A percentile compares a stretch with the other conserved stretches of the same genome.
These are phyloP conservation scores for Periplaneta americana DNA, from an alignment of 1,140 invertebrate genomes.

Conservation along the genomic window DNA sequence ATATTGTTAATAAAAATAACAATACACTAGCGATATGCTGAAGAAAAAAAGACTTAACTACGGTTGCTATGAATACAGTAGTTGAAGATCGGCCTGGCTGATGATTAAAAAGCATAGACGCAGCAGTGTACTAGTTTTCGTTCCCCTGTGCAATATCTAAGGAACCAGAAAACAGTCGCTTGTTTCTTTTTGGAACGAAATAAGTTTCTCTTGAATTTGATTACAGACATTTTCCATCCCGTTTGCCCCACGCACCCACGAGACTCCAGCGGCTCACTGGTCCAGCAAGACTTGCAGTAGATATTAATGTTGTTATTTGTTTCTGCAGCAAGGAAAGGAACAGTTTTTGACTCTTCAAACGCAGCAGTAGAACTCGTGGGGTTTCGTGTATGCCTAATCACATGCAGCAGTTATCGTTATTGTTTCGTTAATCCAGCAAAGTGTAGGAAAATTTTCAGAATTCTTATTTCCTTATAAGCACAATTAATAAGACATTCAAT, in stretches of 20 bases:
- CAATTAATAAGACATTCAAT: too few relatives aligned
- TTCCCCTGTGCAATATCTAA: not conserved
- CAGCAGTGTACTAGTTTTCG: not conserved
- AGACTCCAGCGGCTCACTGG: not conserved
- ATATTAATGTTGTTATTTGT: not conserved
- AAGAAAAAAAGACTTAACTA: too few relatives aligned
- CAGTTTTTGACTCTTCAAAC: not conserved
- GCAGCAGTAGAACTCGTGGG: not conserved
- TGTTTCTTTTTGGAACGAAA: not conserved
- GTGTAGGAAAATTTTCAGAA: too few relatives aligned
- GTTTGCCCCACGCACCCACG: not conserved
- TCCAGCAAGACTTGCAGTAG: not conserved
- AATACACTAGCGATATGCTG: too few relatives aligned
- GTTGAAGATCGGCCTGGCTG: too few relatives aligned
- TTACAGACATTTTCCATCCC: not conserved
- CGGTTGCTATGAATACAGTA: too few relatives aligned
- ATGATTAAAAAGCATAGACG: too few relatives aligned
- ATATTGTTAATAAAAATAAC: too few relatives aligned
- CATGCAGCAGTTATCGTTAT: not conserved
- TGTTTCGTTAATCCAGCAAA: too few relatives aligned
- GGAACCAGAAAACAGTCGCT: too few relatives aligned
- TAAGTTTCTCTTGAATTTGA: not conserved
- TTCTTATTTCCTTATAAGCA: too few relatives aligned
- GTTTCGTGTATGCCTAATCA: not conserved
- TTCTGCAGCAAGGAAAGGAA: not conserved